Evolutionary conservation across 2,113 vertebrate species (phyloP).

Genomic region (Tylochromis polylepis): DNA sequence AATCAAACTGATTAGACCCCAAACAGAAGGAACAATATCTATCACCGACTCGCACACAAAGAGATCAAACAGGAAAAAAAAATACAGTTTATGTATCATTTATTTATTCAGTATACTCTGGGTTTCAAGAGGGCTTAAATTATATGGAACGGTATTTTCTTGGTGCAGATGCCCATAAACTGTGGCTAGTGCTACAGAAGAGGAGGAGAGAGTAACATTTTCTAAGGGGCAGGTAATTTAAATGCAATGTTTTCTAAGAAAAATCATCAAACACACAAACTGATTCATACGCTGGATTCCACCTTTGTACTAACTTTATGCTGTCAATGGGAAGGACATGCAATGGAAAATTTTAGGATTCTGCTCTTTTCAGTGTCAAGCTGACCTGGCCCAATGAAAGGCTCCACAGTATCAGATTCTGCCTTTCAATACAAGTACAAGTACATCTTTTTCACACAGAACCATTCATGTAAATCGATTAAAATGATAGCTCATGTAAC

Average conservation of each 20-base stretch:
- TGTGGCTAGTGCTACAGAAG: background rate
- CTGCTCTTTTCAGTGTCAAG: background rate
- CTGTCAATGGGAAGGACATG: background rate
- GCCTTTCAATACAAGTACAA: background rate
- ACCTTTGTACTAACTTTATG: background rate
- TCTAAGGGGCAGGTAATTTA: too few relatives aligned
- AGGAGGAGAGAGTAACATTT: background rate
- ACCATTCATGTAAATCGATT: background rate
- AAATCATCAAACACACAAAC: background rate
- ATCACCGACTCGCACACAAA: accelerated
- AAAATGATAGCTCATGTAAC: background rate
- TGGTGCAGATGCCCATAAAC: background rate
- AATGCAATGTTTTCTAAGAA: background rate
- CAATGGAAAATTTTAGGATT: background rate
- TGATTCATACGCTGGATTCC: background rate
- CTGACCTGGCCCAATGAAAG: background rate
- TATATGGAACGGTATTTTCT: background rate
- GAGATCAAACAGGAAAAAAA: background rate
- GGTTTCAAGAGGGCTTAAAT: background rate
- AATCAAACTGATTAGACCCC: background rate
- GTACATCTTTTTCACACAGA: background rate
- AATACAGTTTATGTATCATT: background rate
- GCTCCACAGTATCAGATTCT: background rate
- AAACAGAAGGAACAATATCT: background rate
- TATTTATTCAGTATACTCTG: accelerated